Evolutionary conservation across 2,888 invertebrate species (phyloP).

Genomic region (Cryptocheilus praepositus): DNA sequence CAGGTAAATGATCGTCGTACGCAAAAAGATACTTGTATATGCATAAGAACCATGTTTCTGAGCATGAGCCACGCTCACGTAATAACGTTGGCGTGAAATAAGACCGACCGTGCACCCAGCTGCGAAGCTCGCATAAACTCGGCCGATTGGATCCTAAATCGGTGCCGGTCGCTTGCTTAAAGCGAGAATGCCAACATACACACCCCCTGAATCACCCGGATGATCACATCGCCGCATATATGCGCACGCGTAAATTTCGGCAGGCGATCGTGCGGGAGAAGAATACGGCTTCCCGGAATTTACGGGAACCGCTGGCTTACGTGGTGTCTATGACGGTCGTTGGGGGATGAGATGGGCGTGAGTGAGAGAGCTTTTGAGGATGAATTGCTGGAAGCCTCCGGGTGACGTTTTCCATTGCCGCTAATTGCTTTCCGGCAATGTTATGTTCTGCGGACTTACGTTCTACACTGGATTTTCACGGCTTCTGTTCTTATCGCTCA

Average conservation of each 20-base stretch:
- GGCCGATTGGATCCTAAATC: slow-evolving; percentile 66
- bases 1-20: slow-evolving; percentile 31
- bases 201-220: slow-evolving; percentile 52
- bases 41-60: slow-evolving; percentile 28
- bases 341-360: slow-evolving; percentile 30
- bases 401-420: no score
- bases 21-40: slow-evolving; percentile 34
- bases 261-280: slow-evolving; percentile 23
- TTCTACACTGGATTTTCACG: no score
- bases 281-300: slow-evolving; percentile 50
- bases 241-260: slow-evolving; percentile 59
- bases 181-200: slow-evolving; percentile 50
- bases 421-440: no score
- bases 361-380: slow-evolving; percentile 28
- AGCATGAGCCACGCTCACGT: slow-evolving; percentile 42
- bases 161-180: slow-evolving; percentile 57
- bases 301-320: slow-evolving; percentile 29
- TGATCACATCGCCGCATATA: slow-evolving; percentile 57
- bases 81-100: slow-evolving; percentile 61
- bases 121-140: slow-evolving; percentile 66
- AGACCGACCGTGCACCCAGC: slow-evolving; percentile 59
- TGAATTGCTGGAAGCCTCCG: no score
- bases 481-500: no score
- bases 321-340: slow-evolving; percentile 27
- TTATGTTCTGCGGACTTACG: no score